phyloP scores from a whole-genome alignment of 2,797 vertebrate species.

The Rhinella marina region DNA sequence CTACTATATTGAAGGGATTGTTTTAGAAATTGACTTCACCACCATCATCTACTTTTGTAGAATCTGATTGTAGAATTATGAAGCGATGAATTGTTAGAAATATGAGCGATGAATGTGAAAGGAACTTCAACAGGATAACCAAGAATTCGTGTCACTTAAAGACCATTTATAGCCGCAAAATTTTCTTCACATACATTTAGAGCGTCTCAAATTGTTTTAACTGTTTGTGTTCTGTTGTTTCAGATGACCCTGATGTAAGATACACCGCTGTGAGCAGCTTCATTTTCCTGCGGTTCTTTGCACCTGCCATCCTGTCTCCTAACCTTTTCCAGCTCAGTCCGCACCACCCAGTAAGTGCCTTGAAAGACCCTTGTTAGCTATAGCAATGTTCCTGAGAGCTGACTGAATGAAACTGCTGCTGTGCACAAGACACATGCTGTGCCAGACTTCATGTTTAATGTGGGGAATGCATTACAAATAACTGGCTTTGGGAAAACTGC shows the following conservation, averaged over 20 bases:
- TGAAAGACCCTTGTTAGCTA: slow-evolving; percentile 31
- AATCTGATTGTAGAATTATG: background rate
- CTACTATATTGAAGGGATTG: background rate
- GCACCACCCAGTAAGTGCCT: slow-evolving; percentile 89
- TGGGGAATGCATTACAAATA: slow-evolving; percentile 31
- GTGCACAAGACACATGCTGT: slow-evolving; percentile 13
- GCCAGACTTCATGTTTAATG: slow-evolving; percentile 35
- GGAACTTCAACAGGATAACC: background rate
- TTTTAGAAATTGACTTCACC: too few species aligned
- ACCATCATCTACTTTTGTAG: background rate
- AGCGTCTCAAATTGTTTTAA: background rate
- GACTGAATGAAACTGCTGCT: slow-evolving; percentile 33
- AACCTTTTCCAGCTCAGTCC: slow-evolving; percentile 95
- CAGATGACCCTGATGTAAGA: slow-evolving; percentile 92
- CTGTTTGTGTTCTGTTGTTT: slow-evolving; percentile 51
- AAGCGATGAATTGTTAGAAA: too few species aligned
- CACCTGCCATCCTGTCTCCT: slow-evolving; percentile 96
- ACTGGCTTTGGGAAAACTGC: slow-evolving; percentile 21
- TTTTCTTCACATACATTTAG: background rate
- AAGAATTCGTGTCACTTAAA: background rate
- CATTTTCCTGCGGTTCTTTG: slow-evolving; percentile 98
- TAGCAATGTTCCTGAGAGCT: slow-evolving; percentile 23
- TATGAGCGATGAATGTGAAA: background rate
- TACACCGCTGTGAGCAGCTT: slow-evolving; percentile 99
- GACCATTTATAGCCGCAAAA: background rate